phyloP scores from a whole-genome alignment of 2,888 invertebrate species.

The Drosophila monieri region DNA sequence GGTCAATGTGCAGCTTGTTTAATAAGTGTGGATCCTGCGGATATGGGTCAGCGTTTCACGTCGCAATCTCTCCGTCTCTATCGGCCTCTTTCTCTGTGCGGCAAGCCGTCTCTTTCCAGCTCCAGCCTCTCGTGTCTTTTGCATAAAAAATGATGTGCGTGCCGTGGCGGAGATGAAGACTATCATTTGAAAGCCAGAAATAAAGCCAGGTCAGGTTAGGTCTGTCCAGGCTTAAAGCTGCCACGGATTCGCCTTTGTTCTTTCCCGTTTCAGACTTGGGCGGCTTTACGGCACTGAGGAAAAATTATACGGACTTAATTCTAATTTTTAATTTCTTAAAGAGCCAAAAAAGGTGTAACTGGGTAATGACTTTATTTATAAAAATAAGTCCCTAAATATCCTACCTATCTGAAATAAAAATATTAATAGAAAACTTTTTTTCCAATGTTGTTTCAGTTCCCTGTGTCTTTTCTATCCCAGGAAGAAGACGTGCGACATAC shows the following conservation, averaged over 20 bases:
- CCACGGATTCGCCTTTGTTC: slow-evolving; percentile 32
- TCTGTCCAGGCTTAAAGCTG: slow-evolving; percentile 55
- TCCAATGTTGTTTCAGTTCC: neutral
- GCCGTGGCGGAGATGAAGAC: slow-evolving; percentile 32
- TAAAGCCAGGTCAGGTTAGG: slow-evolving; percentile 56
- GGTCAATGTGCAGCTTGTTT: slow-evolving; percentile 64
- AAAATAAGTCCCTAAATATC: no score
- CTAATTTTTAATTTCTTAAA: no score
- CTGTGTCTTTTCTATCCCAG: slow-evolving; percentile 23
- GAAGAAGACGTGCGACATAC: slow-evolving; percentile 56
- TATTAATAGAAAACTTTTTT: no score
- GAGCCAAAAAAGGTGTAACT: no score
- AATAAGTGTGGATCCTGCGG: slow-evolving; percentile 44
- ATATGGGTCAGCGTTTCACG: slow-evolving; percentile 60
- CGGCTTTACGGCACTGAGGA: slow-evolving; percentile 1
- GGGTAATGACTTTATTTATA: no score
- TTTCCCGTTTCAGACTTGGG: slow-evolving; percentile 26
- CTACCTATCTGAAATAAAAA: no score
- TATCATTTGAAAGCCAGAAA: slow-evolving; percentile 20
- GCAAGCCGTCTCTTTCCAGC: slow-evolving; percentile 8
- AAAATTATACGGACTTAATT: neutral
- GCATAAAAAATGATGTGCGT: slow-evolving; percentile 71
- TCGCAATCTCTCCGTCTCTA: slow-evolving; percentile 1
- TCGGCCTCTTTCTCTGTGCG: slow-evolving; percentile 2
- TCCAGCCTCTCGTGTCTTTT: slow-evolving; percentile 20